A percentile compares a stretch with the other conserved stretches of the same genome.
These are phyloP conservation scores for Danio rerio DNA, from an alignment of 2,113 vertebrate genomes.

Conservation along the genomic window GRCz12tu NC_133182.1:28095001-28095500, in stretches of 20 bases:
- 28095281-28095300: conserved; percentile 20
- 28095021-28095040: too few species aligned
- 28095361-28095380: conserved; percentile 78
- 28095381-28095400: conserved; percentile 82
- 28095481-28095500: conserved; percentile 50
- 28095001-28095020: too few species aligned
- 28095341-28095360: conserved; percentile 71
- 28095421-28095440: conserved; percentile 68
- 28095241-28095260: conserved; percentile 61
- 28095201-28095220: too few species aligned
- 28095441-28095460: conserved; percentile 61
- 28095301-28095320: conserved; percentile 63
- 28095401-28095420: conserved; percentile 76
- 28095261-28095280: conserved; percentile 17
- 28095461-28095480: conserved; percentile 53
- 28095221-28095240: not conserved
- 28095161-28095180: too few species aligned
- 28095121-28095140: too few species aligned
- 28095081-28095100: too few species aligned
- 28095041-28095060: too few species aligned
- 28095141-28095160: too few species aligned
- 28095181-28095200: too few species aligned
- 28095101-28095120: too few species aligned
- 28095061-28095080: too few species aligned
- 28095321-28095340: conserved; percentile 66